Percentiles rank a stretch among this genome's conserved stretches.
These are phyloP conservation scores for Abrostola triplasia DNA, from an alignment of 2,888 invertebrate genomes.

Conservation along the genomic window DNA sequence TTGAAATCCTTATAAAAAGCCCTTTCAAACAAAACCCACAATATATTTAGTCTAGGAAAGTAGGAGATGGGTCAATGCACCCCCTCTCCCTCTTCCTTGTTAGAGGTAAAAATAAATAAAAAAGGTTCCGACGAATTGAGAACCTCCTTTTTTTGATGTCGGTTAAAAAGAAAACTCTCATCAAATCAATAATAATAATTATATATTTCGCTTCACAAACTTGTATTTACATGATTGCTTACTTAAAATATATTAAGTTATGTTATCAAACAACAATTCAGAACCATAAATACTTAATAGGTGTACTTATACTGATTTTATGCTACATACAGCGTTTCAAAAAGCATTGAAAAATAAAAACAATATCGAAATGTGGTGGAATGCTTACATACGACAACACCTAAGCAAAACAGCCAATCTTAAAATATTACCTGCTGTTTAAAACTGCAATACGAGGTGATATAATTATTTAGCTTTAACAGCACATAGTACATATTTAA, in stretches of 20 bases:
- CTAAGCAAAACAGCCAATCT: constrained; percentile 61
- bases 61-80: too few species aligned
- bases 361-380: constrained; percentile 71
- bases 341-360: constrained; percentile 67
- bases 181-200: constrained; percentile 77
- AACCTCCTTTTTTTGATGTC: too few species aligned
- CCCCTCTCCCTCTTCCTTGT: too few species aligned
- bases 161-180: constrained; percentile 44
- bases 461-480: constrained; percentile 29
- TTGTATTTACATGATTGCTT: constrained; percentile 87
- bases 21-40: too few species aligned
- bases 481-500: constrained; percentile 59
- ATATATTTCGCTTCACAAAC: constrained; percentile 84
- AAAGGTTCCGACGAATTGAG: too few species aligned
- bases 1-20: too few species aligned
- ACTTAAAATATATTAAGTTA: constrained; percentile 80
- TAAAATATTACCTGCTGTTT: constrained; percentile 31
- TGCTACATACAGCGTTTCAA: constrained; percentile 63
- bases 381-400: constrained; percentile 79
- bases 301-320: constrained; percentile 80
- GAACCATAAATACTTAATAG: constrained; percentile 76
- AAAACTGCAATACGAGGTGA: constrained; percentile 28
- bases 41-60: too few species aligned
- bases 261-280: constrained; percentile 79
- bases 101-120: too few species aligned